A percentile compares a stretch with the other conserved stretches of the same genome.
Evolutionary conservation across 2,888 invertebrate genomes (phyloP).

Genomic region (Alentia gelatinosa): DNA sequence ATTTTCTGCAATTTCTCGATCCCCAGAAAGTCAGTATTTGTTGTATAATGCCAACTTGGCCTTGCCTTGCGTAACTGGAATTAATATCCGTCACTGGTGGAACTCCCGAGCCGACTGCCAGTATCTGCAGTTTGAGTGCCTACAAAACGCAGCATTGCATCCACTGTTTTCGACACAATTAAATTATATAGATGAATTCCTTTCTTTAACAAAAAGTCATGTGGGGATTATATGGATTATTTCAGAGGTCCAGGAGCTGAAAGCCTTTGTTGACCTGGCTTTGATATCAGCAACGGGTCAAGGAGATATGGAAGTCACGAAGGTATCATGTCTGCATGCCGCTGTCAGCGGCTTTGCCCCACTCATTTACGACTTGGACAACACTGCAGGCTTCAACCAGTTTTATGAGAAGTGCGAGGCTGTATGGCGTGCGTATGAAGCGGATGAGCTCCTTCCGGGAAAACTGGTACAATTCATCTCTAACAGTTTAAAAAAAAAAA

Average conservation of each 20-base stretch:
- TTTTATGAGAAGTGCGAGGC: slow-evolving; percentile 69
- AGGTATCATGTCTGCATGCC: slow-evolving; percentile 74
- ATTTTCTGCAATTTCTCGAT: too few relatives aligned
- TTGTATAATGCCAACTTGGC: too few relatives aligned
- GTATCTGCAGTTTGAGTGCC: too few relatives aligned
- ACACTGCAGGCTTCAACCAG: slow-evolving; percentile 64
- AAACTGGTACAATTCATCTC: slow-evolving; percentile 69
- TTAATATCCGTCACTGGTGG: too few relatives aligned
- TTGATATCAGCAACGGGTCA: slow-evolving; percentile 72
- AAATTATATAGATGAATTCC: not conserved
- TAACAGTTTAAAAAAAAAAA: not conserved
- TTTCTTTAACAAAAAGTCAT: not conserved
- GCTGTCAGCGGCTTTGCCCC: slow-evolving; percentile 76
- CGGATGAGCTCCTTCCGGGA: slow-evolving; percentile 70
- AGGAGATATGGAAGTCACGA: slow-evolving; percentile 70
- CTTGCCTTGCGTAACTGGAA: too few relatives aligned
- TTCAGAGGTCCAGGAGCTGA: slow-evolving; percentile 64
- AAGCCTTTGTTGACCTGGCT: slow-evolving; percentile 72
- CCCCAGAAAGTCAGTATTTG: too few relatives aligned
- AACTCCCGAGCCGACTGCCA: too few relatives aligned
- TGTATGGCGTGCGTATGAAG: slow-evolving; percentile 71
- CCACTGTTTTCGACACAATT: not conserved
- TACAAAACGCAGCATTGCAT: too few relatives aligned
- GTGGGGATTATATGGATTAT: not conserved
- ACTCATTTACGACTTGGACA: slow-evolving; percentile 74